phyloP scores from a whole-genome alignment of 2,888 invertebrate species.

The Ectemnius continuus region DNA sequence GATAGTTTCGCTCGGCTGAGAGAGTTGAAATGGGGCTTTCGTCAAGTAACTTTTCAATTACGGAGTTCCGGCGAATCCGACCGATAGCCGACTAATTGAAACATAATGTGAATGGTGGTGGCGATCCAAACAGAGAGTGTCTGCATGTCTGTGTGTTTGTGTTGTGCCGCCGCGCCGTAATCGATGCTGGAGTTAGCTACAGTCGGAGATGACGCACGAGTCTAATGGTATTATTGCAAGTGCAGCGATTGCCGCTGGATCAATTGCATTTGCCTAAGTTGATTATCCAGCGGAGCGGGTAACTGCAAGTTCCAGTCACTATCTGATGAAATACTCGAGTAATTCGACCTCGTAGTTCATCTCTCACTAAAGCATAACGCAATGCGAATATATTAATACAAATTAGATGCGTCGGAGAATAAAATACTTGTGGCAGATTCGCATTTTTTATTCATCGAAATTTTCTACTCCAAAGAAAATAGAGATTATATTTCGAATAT shows the following conservation, averaged over 20 bases:
- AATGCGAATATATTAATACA: conserved; percentile 42
- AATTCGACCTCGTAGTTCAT: conserved; percentile 69
- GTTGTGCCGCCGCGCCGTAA: conserved; percentile 22
- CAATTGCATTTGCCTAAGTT: conserved; percentile 58
- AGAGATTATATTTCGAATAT: too few relatives aligned
- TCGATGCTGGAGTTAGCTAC: conserved; percentile 30
- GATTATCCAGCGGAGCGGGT: conserved; percentile 58
- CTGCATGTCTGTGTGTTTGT: background rate
- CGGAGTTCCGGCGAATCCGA: too few relatives aligned
- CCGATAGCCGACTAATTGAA: too few relatives aligned
- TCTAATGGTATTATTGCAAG: conserved; percentile 56
- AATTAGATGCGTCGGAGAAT: too few relatives aligned
- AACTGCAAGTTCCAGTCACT: conserved; percentile 72
- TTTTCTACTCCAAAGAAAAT: too few relatives aligned
- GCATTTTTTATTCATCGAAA: too few relatives aligned
- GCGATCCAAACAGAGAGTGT: too few relatives aligned
- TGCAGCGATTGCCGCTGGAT: conserved; percentile 54
- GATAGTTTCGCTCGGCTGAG: too few relatives aligned
- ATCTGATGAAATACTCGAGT: conserved; percentile 71
- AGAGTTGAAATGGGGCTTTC: too few relatives aligned
- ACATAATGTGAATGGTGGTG: too few relatives aligned
- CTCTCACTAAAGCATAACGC: conserved; percentile 60
- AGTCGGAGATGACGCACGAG: conserved; percentile 56
- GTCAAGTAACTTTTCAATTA: too few relatives aligned
- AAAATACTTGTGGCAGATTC: too few relatives aligned